Evolutionary conservation across 2,888 invertebrate genomes (phyloP), one percentile per base, ranked within the genome.

Genomic region (Mythimna pallens): DNA sequence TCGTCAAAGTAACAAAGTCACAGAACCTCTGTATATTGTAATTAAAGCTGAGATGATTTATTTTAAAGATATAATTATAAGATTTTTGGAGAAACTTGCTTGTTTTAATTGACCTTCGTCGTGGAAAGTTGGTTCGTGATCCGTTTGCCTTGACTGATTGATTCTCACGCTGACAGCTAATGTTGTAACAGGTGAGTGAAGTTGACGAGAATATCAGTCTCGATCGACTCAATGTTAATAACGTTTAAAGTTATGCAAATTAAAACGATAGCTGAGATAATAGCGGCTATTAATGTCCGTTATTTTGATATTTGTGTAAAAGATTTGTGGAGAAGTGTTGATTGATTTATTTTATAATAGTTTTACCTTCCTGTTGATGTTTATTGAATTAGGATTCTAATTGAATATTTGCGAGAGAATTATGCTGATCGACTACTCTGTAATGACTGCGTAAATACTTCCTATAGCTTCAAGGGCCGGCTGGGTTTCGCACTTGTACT

Each of bases 101-200:
- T 89, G 92, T 91, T 91, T 84, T 91, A 83, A 89, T 87, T 84
- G 82, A 92, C 95, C 94, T 94, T 93, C 88, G 78, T 54, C 75
- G 78, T 91, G 89, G 95, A 95, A 95, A 94, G 95, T 92, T 87
- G 90, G 90, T 88, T 85, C 81, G 85, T 90, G 84, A 92, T 84
- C 88, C 91, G 94, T 93, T 93, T 88, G 89, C 84, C 88, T 89
- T 89, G 90, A 90, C 90, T 88, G 87, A 86, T 84, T 63, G 78
- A 76, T 81, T 81, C 81, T 81, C 81, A 84, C 85, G 81, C 82
- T 65, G 66, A 76, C 72, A 71, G 80, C 34, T 63, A 43, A 52
- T 86, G 86, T 84, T 76, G 50, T 76, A 85, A 86, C 76, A 75
- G 78, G 75, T 82, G 71, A 55, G 34, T 79, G 71, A 52, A 34